A percentile compares a stretch with the other conserved stretches of the same genome.
phyloP scores from a whole-genome alignment of 2,797 vertebrate genomes.

The Falco rusticolus region DNA sequence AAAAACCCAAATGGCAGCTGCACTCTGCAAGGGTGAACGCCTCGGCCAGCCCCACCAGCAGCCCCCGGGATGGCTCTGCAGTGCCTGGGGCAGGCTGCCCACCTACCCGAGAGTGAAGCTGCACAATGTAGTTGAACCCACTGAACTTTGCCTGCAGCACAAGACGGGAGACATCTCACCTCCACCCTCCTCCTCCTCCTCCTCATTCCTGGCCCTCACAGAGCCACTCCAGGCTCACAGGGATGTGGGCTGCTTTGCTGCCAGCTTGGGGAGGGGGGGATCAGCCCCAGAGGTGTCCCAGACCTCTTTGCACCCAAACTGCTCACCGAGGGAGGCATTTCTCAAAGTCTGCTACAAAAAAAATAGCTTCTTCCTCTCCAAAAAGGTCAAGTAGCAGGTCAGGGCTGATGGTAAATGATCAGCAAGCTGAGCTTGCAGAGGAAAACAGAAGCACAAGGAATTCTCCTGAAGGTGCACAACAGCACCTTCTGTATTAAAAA shows the following conservation, averaged over 20 bases:
- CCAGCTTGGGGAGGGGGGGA: background rate
- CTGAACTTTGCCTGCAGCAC: background rate
- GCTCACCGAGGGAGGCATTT: fast-evolving
- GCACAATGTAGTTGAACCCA: background rate
- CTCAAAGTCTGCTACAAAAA: background rate
- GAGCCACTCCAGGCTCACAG: background rate
- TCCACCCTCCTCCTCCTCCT: background rate
- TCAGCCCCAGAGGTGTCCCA: background rate
- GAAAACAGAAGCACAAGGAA: background rate
- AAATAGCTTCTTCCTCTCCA: background rate
- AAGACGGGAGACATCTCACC: background rate
- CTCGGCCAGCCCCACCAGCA: background rate
- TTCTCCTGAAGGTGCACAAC: background rate
- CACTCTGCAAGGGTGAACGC: background rate
- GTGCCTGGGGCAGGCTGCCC: background rate
- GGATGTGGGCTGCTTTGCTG: background rate
- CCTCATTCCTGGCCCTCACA: background rate
- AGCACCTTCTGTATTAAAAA: background rate
- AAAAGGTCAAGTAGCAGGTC: background rate
- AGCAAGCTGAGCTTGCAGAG: background rate
- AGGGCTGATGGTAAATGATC: fast-evolving
- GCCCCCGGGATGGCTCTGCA: background rate
- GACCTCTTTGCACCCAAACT: background rate
- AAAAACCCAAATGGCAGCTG: background rate
- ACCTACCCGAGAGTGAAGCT: background rate